phyloP scores from a whole-genome alignment of 2,113 vertebrate species.

The Edolisoma coerulescens region DNA sequence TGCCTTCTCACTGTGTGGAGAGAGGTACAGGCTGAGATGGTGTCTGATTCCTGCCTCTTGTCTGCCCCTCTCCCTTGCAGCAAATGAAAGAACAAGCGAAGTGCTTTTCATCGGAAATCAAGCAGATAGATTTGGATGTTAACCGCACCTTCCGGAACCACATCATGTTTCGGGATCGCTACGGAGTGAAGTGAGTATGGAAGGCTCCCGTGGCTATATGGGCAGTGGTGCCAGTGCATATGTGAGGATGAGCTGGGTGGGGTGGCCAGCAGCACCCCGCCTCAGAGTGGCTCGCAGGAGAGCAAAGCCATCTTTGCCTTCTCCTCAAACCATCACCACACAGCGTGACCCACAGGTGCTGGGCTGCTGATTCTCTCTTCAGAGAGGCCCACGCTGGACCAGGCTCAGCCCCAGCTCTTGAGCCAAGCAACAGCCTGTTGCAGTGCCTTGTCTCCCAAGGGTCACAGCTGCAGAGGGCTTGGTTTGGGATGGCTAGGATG shows the following conservation, averaged over 20 bases:
- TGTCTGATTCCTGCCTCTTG: not conserved
- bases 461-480: not conserved
- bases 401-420: not conserved
- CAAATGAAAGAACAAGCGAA: conserved; percentile 89
- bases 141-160: conserved; percentile 93
- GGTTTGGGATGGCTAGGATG: not conserved
- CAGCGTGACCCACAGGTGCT: not conserved
- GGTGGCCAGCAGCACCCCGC: not conserved
- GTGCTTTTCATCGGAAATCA: conserved; percentile 84
- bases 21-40: not conserved
- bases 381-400: not conserved
- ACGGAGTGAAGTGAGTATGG: conserved; percentile 85
- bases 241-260: not conserved
- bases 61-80: conserved; percentile 49
- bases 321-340: not conserved
- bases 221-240: fast-evolving
- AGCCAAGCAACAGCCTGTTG: not conserved
- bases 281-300: not conserved
- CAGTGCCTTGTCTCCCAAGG: not conserved
- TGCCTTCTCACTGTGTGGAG: not conserved
- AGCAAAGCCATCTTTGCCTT: not conserved
- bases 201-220: fast-evolving
- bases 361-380: not conserved
- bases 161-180: conserved; percentile 93
- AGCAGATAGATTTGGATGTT: conserved; percentile 91